Conservation (phyloP, 2,113 vertebrate genomes). For the Nothobranchius kuhntae region DNA sequence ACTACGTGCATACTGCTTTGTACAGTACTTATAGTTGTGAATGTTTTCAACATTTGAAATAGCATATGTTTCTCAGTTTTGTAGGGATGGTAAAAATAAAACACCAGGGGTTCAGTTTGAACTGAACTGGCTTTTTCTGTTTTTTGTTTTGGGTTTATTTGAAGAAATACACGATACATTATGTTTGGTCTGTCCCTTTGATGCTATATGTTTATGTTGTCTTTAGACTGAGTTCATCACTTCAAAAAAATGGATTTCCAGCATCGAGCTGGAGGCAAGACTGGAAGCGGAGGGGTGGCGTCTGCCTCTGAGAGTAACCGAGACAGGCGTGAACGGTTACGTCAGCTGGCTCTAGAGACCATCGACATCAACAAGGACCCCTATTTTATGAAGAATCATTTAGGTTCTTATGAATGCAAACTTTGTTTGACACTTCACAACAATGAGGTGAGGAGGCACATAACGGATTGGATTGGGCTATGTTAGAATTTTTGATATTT, state of each 20-base stretch:
- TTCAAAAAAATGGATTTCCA: constrained; percentile 92
- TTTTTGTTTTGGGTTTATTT: no score
- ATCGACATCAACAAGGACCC: constrained; percentile 99
- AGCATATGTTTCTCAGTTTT: no score
- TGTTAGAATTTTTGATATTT: background rate
- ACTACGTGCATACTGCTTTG: no score
- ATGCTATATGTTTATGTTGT: no score
- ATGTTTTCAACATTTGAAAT: no score
- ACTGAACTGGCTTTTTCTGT: no score
- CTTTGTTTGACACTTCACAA: constrained; percentile 97
- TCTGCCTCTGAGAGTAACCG: constrained; percentile 96
- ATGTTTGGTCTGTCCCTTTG: no score
- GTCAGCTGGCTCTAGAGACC: constrained; percentile 94
- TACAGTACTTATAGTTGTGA: no score
- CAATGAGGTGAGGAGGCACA: constrained; percentile 87
- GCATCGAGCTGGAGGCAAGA: constrained; percentile 95
- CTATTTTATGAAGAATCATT: constrained; percentile 99
- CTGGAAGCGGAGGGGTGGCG: constrained; percentile 93
- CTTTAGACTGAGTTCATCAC: constrained; percentile 27
- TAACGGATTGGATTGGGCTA: background rate
- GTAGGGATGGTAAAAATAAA: no score
- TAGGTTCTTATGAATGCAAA: constrained; percentile 98
- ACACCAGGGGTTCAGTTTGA: no score
- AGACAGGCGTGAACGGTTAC: constrained; percentile 89
- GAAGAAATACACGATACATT: no score